Conservation (phyloP, 2,888 invertebrate species). For the Agriopis marginaria region DNA sequence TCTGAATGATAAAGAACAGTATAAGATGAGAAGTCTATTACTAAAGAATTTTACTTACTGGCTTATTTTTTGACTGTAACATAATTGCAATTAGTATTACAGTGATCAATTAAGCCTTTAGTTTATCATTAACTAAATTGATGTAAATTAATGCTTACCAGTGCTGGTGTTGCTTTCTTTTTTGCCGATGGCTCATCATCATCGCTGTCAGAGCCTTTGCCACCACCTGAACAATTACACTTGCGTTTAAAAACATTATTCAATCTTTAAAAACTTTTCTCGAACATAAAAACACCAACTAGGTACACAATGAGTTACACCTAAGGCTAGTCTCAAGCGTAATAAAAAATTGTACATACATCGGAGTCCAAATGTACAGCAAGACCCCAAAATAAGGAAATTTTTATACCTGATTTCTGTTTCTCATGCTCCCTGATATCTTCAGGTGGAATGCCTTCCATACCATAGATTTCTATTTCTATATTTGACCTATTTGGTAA, state of each 20-base stretch:
- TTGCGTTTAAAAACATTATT: slow-evolving; percentile 1
- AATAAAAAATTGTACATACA: slow-evolving; percentile 77
- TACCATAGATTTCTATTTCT: slow-evolving; percentile 99
- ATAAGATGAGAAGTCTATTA: slow-evolving; percentile 21
- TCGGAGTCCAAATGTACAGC: slow-evolving; percentile 69
- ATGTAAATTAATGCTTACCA: slow-evolving; percentile 64
- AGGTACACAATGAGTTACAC: slow-evolving; percentile 68
- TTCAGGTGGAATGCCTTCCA: slow-evolving; percentile 99
- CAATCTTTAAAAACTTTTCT: not conserved
- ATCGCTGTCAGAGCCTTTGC: slow-evolving; percentile 92
- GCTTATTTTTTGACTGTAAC: slow-evolving; percentile 36
- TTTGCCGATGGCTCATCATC: slow-evolving; percentile 94
- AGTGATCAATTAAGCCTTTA: slow-evolving; percentile 26
- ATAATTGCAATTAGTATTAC: slow-evolving; percentile 34
- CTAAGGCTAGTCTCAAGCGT: slow-evolving; percentile 70
- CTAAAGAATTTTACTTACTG: slow-evolving; percentile 25
- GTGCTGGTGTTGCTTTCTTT: slow-evolving; percentile 88
- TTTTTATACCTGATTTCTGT: slow-evolving; percentile 89
- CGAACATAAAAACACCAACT: slow-evolving; percentile 53
- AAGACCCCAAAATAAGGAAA: slow-evolving; percentile 51
- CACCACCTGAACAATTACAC: slow-evolving; percentile 79
- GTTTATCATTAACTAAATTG: not conserved
- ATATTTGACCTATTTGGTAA: slow-evolving; percentile 98
- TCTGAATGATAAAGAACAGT: slow-evolving; percentile 38
- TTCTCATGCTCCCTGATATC: slow-evolving; percentile 98